Base-by-base conservation (phyloP, 2,888 invertebrate species). In the Calliopum simillimum region DNA sequence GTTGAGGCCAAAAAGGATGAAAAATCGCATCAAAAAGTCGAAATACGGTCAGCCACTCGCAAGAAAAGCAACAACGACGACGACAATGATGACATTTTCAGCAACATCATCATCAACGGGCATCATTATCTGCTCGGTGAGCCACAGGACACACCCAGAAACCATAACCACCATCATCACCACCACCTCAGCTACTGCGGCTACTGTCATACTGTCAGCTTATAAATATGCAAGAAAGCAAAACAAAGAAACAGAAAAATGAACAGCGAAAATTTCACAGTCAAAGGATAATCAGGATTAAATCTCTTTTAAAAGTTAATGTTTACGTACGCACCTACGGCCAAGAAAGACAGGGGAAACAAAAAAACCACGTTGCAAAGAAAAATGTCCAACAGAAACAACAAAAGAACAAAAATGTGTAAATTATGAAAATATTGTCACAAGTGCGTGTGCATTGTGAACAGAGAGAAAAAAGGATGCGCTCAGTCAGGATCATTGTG, bases 301-400 rank as follows among this genome's bases (percentile, higher is more conserved):
- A 80, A 81, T 82, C 79, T 81, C 82, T 84, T 85, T 85, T 80
- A 82, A 84, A 83, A 85, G 84, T 85, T 85, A 85, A 85, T 85
- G 82, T 84, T 83, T 84, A 80, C 79, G 79, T 79, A 82, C 83
- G 83, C 83, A 83, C 84, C 83, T 82, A 81, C 84, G 79, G 79
- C 78, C 58, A 71, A 23, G 56, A 58, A 46, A 65, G n/a, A 47
- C 59, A 46, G 33, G 19, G 12, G 19, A 11, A 69, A 56, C n/a
- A n/a, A n/a, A n/a, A n/a, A n/a, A n/a, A n/a, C n/a, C n/a, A n/a
- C n/a, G 51, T 16, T n/a, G 5, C 3, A 16, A 3, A 33, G 19
- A 23, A 51, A 51, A 51, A 12, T 47, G 21, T 21, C n/a, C 14
- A 33, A 43, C 46, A 67, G 46, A 56, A 44, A 66, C 25, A 72